Percentiles rank a stretch among this genome's conserved stretches.
These are phyloP conservation scores for Pandion haliaetus DNA, from an alignment of 2,113 vertebrate genomes.

Conservation along the genomic window DNA sequence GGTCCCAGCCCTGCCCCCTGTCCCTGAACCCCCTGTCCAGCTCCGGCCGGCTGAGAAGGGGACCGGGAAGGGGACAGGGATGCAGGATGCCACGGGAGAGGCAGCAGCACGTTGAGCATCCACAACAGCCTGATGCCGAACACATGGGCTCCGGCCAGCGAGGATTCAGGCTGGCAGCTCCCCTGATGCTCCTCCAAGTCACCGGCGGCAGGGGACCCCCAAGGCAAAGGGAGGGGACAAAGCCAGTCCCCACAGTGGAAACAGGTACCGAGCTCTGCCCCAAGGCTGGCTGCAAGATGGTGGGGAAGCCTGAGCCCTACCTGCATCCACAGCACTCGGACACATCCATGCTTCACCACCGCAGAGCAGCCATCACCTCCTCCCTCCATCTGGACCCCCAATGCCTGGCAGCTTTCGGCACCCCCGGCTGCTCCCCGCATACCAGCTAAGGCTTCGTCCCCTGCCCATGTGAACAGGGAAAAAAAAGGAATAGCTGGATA, in stretches of 20 bases:
- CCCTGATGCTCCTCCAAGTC: neutral
- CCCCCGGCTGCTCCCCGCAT: neutral
- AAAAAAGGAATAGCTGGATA: neutral
- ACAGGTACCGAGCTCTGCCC: neutral
- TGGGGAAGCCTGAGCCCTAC: neutral
- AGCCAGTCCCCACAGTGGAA: neutral
- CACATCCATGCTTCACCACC: accelerated
- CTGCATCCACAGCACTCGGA: neutral
- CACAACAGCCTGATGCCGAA: accelerated
- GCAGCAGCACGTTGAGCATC: neutral
- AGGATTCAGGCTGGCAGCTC: neutral
- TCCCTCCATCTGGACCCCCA: accelerated
- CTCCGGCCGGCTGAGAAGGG: neutral
- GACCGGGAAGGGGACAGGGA: neutral
- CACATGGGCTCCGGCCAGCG: accelerated
- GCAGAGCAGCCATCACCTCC: neutral
- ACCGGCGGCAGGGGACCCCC: neutral
- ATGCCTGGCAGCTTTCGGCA: accelerated
- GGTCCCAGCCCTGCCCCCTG: neutral
- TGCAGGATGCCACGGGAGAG: neutral
- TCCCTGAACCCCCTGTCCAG: neutral
- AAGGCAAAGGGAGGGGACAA: neutral
- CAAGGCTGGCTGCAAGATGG: neutral
- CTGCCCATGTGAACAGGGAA: neutral
- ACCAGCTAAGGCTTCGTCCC: neutral